A percentile compares a stretch with the other conserved stretches of the same genome.
These are phyloP conservation scores for Platichthys stellatus DNA, from an alignment of 2,113 vertebrate genomes.

Conservation along the genomic window DNA sequence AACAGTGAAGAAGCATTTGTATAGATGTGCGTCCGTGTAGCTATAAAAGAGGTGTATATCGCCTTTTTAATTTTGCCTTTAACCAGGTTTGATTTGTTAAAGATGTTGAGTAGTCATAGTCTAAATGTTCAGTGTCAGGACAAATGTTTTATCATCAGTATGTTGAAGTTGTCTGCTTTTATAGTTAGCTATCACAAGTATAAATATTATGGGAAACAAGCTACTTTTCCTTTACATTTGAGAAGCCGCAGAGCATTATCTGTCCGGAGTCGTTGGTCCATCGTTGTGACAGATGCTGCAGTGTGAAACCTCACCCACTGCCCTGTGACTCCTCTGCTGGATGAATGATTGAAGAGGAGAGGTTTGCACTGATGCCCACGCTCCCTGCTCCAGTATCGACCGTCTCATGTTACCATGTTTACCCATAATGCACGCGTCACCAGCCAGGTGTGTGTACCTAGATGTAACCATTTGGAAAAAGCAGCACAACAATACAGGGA, in stretches of 20 bases:
- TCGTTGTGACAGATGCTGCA: conserved; percentile 7
- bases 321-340: conserved; percentile 15
- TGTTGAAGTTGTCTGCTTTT: too few relatives aligned
- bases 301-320: conserved; percentile 43
- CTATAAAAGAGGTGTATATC: too few relatives aligned
- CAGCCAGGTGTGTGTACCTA: conserved; percentile 7
- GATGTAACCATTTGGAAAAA: not conserved
- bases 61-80: not conserved
- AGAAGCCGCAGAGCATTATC: too few relatives aligned
- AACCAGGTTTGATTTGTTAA: not conserved
- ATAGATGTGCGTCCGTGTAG: too few relatives aligned
- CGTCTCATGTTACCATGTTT: conserved; percentile 57
- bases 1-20: not conserved
- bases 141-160: too few relatives aligned
- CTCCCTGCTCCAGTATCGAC: conserved; percentile 12
- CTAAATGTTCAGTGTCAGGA: too few relatives aligned
- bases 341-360: conserved; percentile 68
- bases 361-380: conserved; percentile 8
- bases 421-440: not conserved
- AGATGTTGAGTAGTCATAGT: too few relatives aligned
- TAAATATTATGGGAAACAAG: too few relatives aligned
- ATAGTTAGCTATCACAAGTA: too few relatives aligned
- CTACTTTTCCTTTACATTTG: too few relatives aligned
- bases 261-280: not conserved
- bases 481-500: not conserved